phyloP scores from a whole-genome alignment of 2,797 vertebrate species.

The Thamnophis elegans region DNA sequence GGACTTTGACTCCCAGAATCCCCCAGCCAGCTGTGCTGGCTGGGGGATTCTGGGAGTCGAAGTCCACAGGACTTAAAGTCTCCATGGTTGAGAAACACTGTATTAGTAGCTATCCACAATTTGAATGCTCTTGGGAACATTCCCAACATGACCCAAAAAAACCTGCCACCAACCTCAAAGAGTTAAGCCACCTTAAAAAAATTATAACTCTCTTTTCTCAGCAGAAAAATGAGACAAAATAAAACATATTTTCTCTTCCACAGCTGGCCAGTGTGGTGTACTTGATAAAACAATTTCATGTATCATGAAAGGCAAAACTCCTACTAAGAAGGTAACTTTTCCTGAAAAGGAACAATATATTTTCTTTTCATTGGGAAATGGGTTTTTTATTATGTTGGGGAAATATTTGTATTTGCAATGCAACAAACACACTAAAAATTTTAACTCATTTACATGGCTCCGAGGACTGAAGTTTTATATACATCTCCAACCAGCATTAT shows the following conservation, averaged over 20 bases:
- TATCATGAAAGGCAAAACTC: constrained; percentile 84
- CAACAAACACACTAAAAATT: not conserved
- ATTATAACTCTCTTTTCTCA: not conserved
- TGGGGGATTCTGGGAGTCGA: no score
- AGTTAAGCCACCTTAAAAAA: not conserved
- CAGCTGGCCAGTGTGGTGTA: constrained; percentile 90
- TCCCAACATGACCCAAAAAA: not conserved
- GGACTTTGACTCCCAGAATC: no score
- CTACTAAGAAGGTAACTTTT: constrained; percentile 79
- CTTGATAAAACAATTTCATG: constrained; percentile 85
- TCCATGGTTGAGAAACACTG: no score
- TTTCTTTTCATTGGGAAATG: not conserved
- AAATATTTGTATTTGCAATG: not conserved
- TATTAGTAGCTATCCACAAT: not conserved
- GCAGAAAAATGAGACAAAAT: not conserved
- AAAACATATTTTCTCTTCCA: constrained; percentile 38
- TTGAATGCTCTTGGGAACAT: not conserved
- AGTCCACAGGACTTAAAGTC: no score
- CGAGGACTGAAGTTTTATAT: not conserved
- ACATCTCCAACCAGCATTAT: not conserved
- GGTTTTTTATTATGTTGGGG: not conserved
- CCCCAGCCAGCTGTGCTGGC: no score
- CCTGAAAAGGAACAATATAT: not conserved
- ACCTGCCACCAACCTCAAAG: not conserved
- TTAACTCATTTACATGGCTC: not conserved